These are phyloP conservation scores for Stegophylla sp. DNA, from an alignment of 2,888 invertebrate species.

Conservation along the genomic window DNA sequence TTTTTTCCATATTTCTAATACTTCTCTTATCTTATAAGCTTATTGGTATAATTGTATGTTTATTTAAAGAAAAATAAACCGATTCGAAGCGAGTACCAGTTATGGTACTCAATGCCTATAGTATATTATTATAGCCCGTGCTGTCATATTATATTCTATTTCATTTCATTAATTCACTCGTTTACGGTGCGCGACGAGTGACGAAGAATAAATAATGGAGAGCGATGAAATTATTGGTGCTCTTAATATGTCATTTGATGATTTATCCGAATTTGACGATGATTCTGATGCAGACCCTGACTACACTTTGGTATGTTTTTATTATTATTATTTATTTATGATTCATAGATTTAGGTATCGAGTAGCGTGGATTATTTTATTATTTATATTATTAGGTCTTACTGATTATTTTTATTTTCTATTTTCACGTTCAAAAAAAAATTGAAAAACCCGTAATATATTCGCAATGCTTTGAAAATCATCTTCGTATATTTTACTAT, in stretches of 20 bases:
- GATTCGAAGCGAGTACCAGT: neutral
- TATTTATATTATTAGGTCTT: too few species aligned
- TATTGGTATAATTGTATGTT: neutral
- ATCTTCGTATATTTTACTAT: neutral
- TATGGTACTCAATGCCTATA: conserved; percentile 19
- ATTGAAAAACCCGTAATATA: neutral
- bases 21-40: neutral
- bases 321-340: neutral
- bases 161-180: conserved; percentile 6
- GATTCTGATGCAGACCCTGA: conserved; percentile 2
- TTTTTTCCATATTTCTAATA: conserved; percentile 2
- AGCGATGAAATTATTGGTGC: conserved; percentile 4
- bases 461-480: neutral
- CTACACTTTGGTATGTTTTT: conserved; percentile 13
- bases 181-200: neutral
- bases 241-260: conserved; percentile 13
- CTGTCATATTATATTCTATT: conserved; percentile 8
- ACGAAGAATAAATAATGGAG: neutral
- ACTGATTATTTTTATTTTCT: neutral
- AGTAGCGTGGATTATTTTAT: neutral
- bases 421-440: neutral
- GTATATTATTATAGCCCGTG: neutral
- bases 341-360: neutral
- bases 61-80: conserved; percentile 15
- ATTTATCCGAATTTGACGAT: neutral